Conservation (phyloP, 2,113 vertebrate genomes). For the Lamprologus lemairii region DNA sequence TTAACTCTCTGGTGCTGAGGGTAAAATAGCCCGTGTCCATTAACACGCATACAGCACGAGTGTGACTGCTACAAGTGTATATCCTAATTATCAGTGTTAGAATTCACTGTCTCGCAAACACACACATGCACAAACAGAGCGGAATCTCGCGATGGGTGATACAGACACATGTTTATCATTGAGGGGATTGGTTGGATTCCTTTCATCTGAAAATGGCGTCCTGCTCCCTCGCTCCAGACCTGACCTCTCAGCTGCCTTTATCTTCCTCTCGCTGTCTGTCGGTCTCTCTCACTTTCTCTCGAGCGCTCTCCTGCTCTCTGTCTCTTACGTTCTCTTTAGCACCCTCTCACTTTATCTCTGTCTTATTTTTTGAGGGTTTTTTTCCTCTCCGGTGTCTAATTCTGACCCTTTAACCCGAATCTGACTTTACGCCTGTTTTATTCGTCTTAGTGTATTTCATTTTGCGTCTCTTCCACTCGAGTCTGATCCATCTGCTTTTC, state of each 20-base stretch:
- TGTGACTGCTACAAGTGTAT: background rate
- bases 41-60: background rate
- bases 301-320: background rate
- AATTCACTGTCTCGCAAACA: constrained; percentile 37
- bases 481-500: constrained; percentile 59
- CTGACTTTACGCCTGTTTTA: constrained; percentile 53
- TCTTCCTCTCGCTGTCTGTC: constrained; percentile 27
- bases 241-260: constrained; percentile 77
- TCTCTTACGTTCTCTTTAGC: background rate
- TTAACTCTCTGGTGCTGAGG: background rate
- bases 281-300: background rate
- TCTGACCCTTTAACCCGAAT: constrained; percentile 44
- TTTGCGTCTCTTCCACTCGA: constrained; percentile 3
- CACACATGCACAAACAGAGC: background rate
- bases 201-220: constrained; percentile 82
- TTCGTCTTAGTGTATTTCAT: background rate
- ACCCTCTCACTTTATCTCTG: background rate
- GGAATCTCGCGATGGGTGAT: constrained; percentile 78
- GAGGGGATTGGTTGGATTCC: constrained; percentile 70
- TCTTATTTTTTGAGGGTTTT: background rate
- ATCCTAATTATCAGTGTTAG: constrained; percentile 32
- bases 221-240: constrained; percentile 74
- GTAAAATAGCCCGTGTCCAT: constrained; percentile 34
- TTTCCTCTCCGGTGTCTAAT: background rate
- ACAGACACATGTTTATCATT: constrained; percentile 93